A percentile compares a stretch with the other conserved stretches of the same genome.
phyloP scores from a whole-genome alignment of 2,113 vertebrate genomes.

The Herpailurus yagouaroundi region DNA sequence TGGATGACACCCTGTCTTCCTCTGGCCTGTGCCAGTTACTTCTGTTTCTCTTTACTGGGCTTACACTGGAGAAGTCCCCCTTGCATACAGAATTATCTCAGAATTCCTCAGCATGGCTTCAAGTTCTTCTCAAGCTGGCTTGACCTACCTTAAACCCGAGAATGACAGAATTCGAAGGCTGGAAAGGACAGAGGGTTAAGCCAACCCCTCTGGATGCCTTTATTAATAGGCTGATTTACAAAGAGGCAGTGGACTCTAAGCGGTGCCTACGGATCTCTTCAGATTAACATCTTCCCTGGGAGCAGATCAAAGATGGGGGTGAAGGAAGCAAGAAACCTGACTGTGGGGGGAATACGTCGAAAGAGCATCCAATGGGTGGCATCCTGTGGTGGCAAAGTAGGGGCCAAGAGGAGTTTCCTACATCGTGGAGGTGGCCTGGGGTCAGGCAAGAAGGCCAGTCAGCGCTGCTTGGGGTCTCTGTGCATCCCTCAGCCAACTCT shows the following conservation, averaged over 20 bases:
- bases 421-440: rapidly evolving
- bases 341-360: background rate
- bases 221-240: background rate
- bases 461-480: background rate
- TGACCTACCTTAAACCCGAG: background rate
- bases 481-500: background rate
- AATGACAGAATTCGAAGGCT: background rate
- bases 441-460: background rate
- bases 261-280: background rate
- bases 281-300: background rate
- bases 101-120: background rate
- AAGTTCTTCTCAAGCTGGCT: background rate
- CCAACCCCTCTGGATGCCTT: background rate
- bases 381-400: background rate
- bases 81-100: background rate
- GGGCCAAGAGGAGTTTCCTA: background rate
- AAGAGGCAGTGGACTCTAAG: background rate
- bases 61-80: background rate
- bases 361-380: background rate
- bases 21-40: background rate
- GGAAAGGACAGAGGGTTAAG: background rate
- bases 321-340: background rate
- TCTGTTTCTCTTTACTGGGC: background rate
- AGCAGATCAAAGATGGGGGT: background rate
- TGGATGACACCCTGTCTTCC: background rate